Base-by-base conservation (phyloP, 2,888 invertebrate genomes). In the Stenchaetothrips biformis region DNA sequence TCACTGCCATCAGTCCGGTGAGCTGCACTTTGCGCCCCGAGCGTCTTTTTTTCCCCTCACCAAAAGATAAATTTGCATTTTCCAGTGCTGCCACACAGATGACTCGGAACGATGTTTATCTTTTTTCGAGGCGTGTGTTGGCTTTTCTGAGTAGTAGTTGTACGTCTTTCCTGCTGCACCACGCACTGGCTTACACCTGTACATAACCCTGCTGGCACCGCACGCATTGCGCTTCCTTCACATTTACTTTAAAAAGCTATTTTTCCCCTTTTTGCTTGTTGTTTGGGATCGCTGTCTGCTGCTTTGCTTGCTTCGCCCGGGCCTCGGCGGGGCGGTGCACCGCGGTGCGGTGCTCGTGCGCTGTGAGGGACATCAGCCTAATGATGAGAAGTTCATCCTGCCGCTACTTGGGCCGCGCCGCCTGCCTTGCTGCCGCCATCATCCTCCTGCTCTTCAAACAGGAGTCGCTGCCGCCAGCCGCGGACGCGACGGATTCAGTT, bases 1-100 rank as follows among this genome's bases (percentile, higher is more conserved):
- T 74, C 67, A 25, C 67, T 11, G 67, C 67, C 67, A 74, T 74
- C 67, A 74, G 67, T 74, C 67, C 67, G 67, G 67, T 74, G 67
- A 74, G 67, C 67, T 74, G 53, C 53, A 13, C 53, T 53, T 74
- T 21, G n/a, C 53, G 67, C 25, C 67, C 21, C 21, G 21, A 7
- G 25, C 25, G 7, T 16, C n/a, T 62, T n/a, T 21, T 74, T 7
- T 74, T 11, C 7, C 2, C 62, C 62, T 62, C 49, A 53, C 53
- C 18, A 53, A 59, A 6, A 37, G 37, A 37, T 37, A 37, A 9
- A 59, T 59, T 59, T 59, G 59, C 59, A 59, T 59, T 59, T 59
- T 13, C 16, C 59, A 37, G 37, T 37, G 37, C 4, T 37, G 37
- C 37, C 37, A 37, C 37, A 37, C 37, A 37, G 37, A 37, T 4